Conservation (phyloP, 2,113 vertebrate genomes). For the Cheilinus undulatus region DNA sequence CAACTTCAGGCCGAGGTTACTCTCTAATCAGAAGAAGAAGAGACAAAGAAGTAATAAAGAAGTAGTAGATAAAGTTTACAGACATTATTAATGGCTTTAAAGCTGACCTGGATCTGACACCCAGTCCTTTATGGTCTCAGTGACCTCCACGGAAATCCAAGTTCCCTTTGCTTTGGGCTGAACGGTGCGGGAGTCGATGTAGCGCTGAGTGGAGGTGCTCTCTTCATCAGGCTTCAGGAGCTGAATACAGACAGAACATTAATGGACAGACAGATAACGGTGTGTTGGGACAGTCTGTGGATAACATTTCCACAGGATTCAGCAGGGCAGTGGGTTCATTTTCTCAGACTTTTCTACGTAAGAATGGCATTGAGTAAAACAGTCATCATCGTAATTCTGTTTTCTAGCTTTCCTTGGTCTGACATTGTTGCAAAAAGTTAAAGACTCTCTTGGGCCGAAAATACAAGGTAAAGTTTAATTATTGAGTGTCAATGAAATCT, state of each 20-base stretch:
- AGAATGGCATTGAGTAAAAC: background rate
- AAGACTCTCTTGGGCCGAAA: background rate
- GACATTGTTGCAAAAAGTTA: background rate
- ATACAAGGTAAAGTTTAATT: background rate
- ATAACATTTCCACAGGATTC: background rate
- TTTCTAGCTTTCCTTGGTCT: background rate
- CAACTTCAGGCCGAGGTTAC: slow-evolving; percentile 96
- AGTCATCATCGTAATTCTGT: background rate
- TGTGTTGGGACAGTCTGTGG: background rate
- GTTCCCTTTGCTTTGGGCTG: slow-evolving; percentile 92
- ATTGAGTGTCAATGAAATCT: slow-evolving; percentile 1
- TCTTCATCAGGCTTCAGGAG: slow-evolving; percentile 93
- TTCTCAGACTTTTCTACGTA: background rate
- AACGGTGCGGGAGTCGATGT: slow-evolving; percentile 96
- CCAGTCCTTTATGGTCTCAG: slow-evolving; percentile 96
- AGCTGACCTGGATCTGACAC: slow-evolving; percentile 91
- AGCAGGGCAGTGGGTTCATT: background rate
- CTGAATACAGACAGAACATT: slow-evolving; percentile 72
- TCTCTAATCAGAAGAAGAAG: slow-evolving; percentile 82
- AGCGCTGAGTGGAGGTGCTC: slow-evolving; percentile 92
- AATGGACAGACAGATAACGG: background rate
- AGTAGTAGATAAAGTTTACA: background rate
- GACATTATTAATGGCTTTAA: background rate
- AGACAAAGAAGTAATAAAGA: background rate
- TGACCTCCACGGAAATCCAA: slow-evolving; percentile 97